Conservation (phyloP, 37 sponge, comb jelly and placozoan genomes). For the Halichondria panicea region DNA sequence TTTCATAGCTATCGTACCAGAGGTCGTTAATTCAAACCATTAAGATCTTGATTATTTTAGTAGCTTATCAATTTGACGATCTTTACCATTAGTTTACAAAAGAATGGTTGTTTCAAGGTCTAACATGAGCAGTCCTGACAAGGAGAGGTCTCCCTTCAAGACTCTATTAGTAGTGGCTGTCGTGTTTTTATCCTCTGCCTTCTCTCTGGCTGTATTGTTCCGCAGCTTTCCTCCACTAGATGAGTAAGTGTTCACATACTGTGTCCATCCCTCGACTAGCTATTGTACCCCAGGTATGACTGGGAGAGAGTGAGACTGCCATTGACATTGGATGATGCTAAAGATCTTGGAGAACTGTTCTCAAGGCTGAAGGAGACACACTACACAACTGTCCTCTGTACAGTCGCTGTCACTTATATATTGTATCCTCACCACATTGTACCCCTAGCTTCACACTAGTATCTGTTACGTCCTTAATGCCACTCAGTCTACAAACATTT, state of each 20-base stretch:
- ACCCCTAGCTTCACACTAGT: background rate
- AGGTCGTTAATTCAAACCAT: too few species aligned
- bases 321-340: slow-evolving; percentile 79
- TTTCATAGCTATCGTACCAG: too few species aligned
- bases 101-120: too few species aligned
- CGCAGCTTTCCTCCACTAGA: slow-evolving; percentile 67
- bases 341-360: slow-evolving; percentile 85
- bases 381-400: slow-evolving; percentile 70
- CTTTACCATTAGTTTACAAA: too few species aligned
- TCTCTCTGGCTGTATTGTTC: slow-evolving; percentile 51
- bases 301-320: slow-evolving; percentile 46
- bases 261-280: background rate
- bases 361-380: slow-evolving; percentile 90
- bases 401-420: slow-evolving; percentile 72
- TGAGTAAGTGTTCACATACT: slow-evolving; percentile 47
- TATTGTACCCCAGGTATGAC: slow-evolving; percentile 40
- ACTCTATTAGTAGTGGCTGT: too few species aligned
- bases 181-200: too few species aligned
- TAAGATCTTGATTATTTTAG: too few species aligned
- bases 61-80: too few species aligned
- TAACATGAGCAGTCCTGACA: too few species aligned
- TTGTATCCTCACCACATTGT: slow-evolving; percentile 67
- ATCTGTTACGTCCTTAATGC: background rate
- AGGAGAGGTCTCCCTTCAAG: too few species aligned
- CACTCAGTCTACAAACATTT: slow-evolving; percentile 83